Evolutionary conservation across 2,113 vertebrate species (phyloP).

Genomic region (Sceloporus tristichus): DNA sequence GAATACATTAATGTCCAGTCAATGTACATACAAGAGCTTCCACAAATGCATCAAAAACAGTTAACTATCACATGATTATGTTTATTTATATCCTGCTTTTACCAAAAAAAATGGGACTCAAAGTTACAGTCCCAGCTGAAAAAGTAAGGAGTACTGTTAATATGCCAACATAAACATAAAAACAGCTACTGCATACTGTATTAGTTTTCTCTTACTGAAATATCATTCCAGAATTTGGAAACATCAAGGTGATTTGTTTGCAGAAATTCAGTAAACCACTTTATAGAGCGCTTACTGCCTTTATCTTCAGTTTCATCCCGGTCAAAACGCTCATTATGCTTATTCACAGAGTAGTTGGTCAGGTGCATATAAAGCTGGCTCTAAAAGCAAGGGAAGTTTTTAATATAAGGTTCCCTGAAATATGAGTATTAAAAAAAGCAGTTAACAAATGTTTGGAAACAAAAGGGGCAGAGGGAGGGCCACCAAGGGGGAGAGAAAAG

Average conservation of each 20-base stretch:
- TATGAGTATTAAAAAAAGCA: constrained; percentile 1
- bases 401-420: neutral
- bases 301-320: constrained; percentile 94
- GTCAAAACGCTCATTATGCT: constrained; percentile 97
- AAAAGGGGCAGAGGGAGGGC: neutral
- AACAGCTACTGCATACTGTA: constrained; percentile 42
- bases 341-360: constrained; percentile 99
- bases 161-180: constrained; percentile 38
- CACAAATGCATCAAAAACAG: too few relatives aligned
- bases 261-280: constrained; percentile 97
- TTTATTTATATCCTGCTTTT: too few relatives aligned
- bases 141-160: constrained; percentile 9
- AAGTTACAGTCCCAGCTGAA: constrained; percentile 11
- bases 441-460: constrained; percentile 10
- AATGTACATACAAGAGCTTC: too few relatives aligned
- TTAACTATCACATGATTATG: too few relatives aligned
- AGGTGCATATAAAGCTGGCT: constrained; percentile 98
- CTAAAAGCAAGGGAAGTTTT: constrained; percentile 69
- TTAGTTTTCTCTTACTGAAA: constrained; percentile 89
- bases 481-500: neutral
- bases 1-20: neutral
- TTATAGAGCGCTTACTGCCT: constrained; percentile 98
- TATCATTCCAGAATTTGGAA: constrained; percentile 96
- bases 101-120: constrained; percentile 25
- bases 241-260: constrained; percentile 93